Base-by-base conservation (phyloP, 2,113 vertebrate species). In the Scophthalmus maximus region DNA sequence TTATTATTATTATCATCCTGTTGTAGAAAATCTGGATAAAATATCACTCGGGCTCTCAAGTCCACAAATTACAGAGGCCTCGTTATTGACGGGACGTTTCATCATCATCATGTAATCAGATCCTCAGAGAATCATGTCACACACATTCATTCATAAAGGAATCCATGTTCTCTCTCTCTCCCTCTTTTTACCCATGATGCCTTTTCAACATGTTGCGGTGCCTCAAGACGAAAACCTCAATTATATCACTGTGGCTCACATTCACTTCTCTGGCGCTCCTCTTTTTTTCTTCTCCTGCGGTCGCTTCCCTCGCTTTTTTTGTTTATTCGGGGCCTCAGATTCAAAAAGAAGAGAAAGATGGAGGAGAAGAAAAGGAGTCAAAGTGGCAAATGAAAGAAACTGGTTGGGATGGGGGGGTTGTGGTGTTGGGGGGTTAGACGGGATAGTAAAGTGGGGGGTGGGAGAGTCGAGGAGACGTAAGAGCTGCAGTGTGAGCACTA, bases 401-500 rank as follows among this genome's bases (percentile, higher is more conserved):
- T 27, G 22, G n/a, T n/a, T n/a, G 5, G 42, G 10, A 9, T 18
- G 18, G 42, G n/a, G 46, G 20, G 46, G 10, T 6, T 3, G 2
- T 23, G 22, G 30, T 12, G 36, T 15, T 49, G 44, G 57, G 47
- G 20, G 42, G 10, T 32, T 10, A 29, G 17, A 42, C 22, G 52
- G 62, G 62, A 66, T 74, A 42, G 26, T 81, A 56, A 29, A 57
- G 73, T 57, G 67, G 75, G 66, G 76, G 70, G 65, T 29, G 58
- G 34, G 63, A 23, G 8, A 8, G n/a, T n/a, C n/a, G n/a, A 49
- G 50, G 59, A 61, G 50, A 61, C n/a, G 74, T 36, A 49, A 65
- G 70, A 74, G 83, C 50, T 85, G 91, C 88, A 86, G 88, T 89
- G 82, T 83, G 88, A 92, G 89, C 66, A 82, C 92, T 89, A 90